phyloP scores from a whole-genome alignment of 2,113 vertebrate species.

The Boulengeromyrus knoepffleri region DNA sequence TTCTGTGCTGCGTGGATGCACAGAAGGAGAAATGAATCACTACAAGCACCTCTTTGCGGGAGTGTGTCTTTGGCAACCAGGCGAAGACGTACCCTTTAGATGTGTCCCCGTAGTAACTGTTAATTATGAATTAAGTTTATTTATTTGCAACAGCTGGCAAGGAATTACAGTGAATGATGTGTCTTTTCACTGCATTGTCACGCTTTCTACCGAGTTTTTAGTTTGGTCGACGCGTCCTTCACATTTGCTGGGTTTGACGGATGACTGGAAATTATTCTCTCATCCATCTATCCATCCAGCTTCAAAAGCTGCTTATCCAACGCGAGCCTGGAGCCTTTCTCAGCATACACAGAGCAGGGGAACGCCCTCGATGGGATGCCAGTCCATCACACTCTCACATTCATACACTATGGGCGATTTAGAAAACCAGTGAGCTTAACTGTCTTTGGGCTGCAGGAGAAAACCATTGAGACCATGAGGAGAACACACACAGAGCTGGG shows the following conservation, averaged over 20 bases:
- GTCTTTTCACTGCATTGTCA: neutral
- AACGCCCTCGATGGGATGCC: neutral
- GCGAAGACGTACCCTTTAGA: neutral
- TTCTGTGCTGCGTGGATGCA: neutral
- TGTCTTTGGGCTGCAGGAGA: neutral
- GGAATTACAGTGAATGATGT: neutral
- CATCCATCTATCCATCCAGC: neutral
- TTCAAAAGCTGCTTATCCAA: neutral
- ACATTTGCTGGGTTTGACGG: neutral
- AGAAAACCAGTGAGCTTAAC: neutral
- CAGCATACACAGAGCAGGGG: neutral
- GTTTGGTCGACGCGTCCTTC: neutral
- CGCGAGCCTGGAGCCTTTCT: neutral
- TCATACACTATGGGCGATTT: neutral
- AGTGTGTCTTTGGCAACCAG: neutral
- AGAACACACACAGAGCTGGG: neutral
- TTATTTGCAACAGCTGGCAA: neutral
- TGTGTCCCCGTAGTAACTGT: neutral
- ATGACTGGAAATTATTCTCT: neutral
- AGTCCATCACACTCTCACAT: neutral
- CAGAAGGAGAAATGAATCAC: neutral
- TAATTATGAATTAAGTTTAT: neutral
- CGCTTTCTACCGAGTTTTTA: neutral
- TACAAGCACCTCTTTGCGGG: neutral
- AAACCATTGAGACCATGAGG: neutral